Evolutionary conservation across 2,113 vertebrate genomes (phyloP).

Genomic region (Apteryx mantelli): DNA sequence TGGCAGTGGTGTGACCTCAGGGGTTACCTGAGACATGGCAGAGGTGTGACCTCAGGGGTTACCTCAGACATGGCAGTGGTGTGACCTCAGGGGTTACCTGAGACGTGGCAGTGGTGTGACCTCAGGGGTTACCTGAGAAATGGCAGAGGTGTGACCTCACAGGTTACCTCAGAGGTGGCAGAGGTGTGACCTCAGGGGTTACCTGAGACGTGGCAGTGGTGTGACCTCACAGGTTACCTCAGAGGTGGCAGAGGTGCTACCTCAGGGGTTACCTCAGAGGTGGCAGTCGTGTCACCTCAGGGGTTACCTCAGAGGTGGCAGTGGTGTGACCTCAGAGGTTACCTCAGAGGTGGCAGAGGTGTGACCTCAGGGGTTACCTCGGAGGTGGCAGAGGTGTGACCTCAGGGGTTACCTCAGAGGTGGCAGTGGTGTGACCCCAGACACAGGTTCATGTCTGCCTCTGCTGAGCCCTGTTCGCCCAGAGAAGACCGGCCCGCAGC

Average conservation of each 20-base stretch:
- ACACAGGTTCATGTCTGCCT: not conserved
- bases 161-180: rapidly evolving
- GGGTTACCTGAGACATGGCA: not conserved
- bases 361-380: not conserved
- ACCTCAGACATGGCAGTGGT: not conserved
- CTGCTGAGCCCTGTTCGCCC: not conserved
- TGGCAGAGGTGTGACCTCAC: no score
- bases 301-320: not conserved
- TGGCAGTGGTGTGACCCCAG: no score
- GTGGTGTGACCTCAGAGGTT: not conserved
- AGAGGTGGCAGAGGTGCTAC: no score
- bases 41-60: no score
- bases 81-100: no score
- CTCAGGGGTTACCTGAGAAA: no score
- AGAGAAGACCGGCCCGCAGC: no score
- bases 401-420: not conserved
- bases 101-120: not conserved
- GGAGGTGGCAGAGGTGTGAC: no score
- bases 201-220: not conserved
- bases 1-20: not conserved
- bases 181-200: not conserved
- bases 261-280: rapidly evolving
- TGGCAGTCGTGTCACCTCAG: not conserved
- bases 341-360: not conserved
- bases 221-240: not conserved